These are phyloP conservation scores for Archivesica marissinica DNA, from an alignment of 1,140 invertebrate species.

Conservation along the genomic window DNA sequence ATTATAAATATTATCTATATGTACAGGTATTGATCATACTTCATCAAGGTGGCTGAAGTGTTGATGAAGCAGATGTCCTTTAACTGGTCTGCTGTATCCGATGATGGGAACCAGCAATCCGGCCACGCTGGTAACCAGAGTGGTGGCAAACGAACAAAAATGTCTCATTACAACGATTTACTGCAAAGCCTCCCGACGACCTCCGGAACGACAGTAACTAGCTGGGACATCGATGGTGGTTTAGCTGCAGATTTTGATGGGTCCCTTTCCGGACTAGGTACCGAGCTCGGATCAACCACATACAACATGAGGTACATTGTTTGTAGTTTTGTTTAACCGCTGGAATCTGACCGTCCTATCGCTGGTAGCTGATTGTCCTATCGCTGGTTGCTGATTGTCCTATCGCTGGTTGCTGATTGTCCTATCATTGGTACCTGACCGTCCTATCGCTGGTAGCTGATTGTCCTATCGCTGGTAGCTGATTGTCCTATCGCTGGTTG, in stretches of 20 bases:
- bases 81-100: slow-evolving; percentile 60
- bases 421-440: too few relatives aligned
- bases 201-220: slow-evolving; percentile 61
- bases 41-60: slow-evolving; percentile 39
- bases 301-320: slow-evolving; percentile 90
- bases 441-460: too few relatives aligned
- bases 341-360: too few relatives aligned
- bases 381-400: too few relatives aligned
- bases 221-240: slow-evolving; percentile 87
- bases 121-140: slow-evolving; percentile 50
- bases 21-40: too few relatives aligned
- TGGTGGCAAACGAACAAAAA: slow-evolving; percentile 75
- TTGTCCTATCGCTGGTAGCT: too few relatives aligned
- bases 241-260: slow-evolving; percentile 91
- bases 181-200: slow-evolving; percentile 36
- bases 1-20: too few relatives aligned
- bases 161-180: slow-evolving; percentile 61
- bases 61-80: slow-evolving; percentile 67
- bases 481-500: too few relatives aligned
- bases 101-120: slow-evolving; percentile 31
- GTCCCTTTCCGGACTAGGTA: slow-evolving; percentile 89
- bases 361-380: too few relatives aligned
- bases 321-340: too few relatives aligned
- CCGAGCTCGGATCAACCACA: slow-evolving; percentile 89
- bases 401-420: too few relatives aligned